These are phyloP conservation scores for Larimichthys polyactis DNA, from an alignment of 2,113 vertebrate genomes.

Conservation along the genomic window DNA sequence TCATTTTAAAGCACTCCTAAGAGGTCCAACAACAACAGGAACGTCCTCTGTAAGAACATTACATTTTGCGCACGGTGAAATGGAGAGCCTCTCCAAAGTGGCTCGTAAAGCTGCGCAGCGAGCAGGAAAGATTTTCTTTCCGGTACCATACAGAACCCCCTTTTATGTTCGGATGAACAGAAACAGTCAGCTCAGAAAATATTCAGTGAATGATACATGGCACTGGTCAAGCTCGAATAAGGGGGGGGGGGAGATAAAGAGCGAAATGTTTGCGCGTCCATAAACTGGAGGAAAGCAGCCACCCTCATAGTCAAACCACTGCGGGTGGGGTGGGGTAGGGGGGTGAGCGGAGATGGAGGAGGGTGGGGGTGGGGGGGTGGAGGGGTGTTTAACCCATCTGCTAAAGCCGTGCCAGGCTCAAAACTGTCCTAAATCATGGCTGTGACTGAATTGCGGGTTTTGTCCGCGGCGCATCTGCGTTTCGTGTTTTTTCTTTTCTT, in stretches of 20 bases:
- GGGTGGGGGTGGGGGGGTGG: conserved; percentile 23
- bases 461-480: conserved; percentile 49
- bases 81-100: neutral
- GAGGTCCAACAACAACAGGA: neutral
- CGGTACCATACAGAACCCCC: neutral
- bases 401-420: conserved; percentile 55
- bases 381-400: conserved; percentile 55
- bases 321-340: conserved; percentile 42
- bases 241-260: neutral
- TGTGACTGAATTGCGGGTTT: conserved; percentile 23
- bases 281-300: conserved; percentile 53
- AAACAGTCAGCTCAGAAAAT: conserved; percentile 42
- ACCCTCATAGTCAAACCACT: conserved; percentile 31
- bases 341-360: conserved; percentile 18
- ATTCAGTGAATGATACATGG: conserved; percentile 74
- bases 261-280: conserved; percentile 54
- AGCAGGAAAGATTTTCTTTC: neutral
- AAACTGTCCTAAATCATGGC: conserved; percentile 67
- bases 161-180: neutral
- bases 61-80: conserved; percentile 23
- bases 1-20: neutral
- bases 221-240: conserved; percentile 11
- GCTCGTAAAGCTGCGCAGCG: neutral
- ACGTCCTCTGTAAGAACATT: neutral
- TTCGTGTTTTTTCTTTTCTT: neutral